A percentile compares a stretch with the other conserved stretches of the same genome.
phyloP scores from a whole-genome alignment of 2,888 invertebrate species.

The Drosophila planitibia region DNA sequence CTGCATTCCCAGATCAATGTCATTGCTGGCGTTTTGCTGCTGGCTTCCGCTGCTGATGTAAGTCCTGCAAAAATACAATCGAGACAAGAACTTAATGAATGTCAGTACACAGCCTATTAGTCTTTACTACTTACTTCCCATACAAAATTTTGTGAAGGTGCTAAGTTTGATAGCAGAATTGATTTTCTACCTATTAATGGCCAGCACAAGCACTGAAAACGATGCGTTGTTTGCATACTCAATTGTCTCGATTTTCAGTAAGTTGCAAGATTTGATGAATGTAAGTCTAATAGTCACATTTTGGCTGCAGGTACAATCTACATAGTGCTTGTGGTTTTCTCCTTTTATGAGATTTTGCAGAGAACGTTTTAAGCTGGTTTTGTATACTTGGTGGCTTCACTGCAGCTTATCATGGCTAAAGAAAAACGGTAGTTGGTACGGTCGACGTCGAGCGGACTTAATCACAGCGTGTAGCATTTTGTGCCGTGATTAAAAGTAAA shows the following conservation, averaged over 20 bases:
- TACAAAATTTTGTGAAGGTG: slow-evolving; percentile 51
- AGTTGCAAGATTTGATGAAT: slow-evolving; percentile 14
- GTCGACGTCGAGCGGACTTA: slow-evolving; percentile 36
- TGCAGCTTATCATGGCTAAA: slow-evolving; percentile 36
- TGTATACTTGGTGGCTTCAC: neutral
- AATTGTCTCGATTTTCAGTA: slow-evolving; percentile 27
- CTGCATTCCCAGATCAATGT: slow-evolving; percentile 32
- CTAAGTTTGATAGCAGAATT: slow-evolving; percentile 48
- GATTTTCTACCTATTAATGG: slow-evolving; percentile 38
- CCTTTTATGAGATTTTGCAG: slow-evolving; percentile 31
- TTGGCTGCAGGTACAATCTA: slow-evolving; percentile 20
- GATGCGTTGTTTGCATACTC: slow-evolving; percentile 11
- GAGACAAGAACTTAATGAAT: neutral
- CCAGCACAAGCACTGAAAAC: accelerated
- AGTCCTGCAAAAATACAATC: slow-evolving; percentile 3
- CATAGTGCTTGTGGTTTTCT: slow-evolving; percentile 12
- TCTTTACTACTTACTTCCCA: slow-evolving; percentile 31
- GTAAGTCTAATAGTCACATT: neutral
- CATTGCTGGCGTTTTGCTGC: slow-evolving; percentile 30
- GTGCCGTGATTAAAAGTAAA: slow-evolving; percentile 71
- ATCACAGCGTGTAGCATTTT: slow-evolving; percentile 74
- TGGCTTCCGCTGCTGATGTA: slow-evolving; percentile 32
- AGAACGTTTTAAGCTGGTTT: slow-evolving; percentile 5
- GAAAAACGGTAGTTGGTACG: slow-evolving; percentile 52
- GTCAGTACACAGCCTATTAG: slow-evolving; percentile 17